A percentile compares a stretch with the other conserved stretches of the same genome.
These are phyloP conservation scores for Cebus imitator DNA, from an alignment of 2,113 vertebrate genomes.

Conservation along the genomic window DNA sequence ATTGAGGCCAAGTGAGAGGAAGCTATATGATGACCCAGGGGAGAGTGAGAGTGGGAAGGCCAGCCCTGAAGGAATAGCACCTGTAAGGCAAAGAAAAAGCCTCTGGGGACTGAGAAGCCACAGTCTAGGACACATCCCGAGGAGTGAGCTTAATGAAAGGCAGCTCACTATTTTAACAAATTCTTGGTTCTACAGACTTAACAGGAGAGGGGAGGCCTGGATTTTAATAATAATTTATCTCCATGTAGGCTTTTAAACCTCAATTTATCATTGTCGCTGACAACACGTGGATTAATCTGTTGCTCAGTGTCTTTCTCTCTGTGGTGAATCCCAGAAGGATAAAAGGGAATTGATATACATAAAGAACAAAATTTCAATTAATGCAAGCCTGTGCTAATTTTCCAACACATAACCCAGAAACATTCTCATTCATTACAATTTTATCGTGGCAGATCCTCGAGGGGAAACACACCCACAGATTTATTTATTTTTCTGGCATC, in stretches of 20 bases:
- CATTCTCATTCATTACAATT: constrained; percentile 65
- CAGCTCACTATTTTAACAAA: not conserved
- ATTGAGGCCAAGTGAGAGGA: not conserved
- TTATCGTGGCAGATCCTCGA: constrained; percentile 55
- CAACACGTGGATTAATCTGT: constrained; percentile 79
- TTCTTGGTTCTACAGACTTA: constrained; percentile 18
- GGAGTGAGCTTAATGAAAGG: not conserved
- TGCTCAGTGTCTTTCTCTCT: constrained; percentile 71
- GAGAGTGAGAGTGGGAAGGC: not conserved
- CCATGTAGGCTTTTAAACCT: constrained; percentile 69
- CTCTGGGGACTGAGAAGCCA: not conserved
- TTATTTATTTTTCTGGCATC: constrained; percentile 49
- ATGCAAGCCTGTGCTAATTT: constrained; percentile 72
- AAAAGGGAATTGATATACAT: constrained; percentile 71
- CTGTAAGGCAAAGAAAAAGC: not conserved
- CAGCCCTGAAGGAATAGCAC: not conserved
- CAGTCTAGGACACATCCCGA: not conserved
- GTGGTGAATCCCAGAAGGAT: constrained; percentile 73
- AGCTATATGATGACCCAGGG: not conserved
- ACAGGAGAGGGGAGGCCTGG: constrained; percentile 39
- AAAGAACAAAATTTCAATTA: constrained; percentile 78
- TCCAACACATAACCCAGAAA: constrained; percentile 68
- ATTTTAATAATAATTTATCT: constrained; percentile 76
- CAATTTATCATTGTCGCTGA: constrained; percentile 77
- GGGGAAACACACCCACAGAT: constrained; percentile 57